Evolutionary conservation across 2,888 invertebrate species (phyloP).

Genomic region (Lysandra bellargus): DNA sequence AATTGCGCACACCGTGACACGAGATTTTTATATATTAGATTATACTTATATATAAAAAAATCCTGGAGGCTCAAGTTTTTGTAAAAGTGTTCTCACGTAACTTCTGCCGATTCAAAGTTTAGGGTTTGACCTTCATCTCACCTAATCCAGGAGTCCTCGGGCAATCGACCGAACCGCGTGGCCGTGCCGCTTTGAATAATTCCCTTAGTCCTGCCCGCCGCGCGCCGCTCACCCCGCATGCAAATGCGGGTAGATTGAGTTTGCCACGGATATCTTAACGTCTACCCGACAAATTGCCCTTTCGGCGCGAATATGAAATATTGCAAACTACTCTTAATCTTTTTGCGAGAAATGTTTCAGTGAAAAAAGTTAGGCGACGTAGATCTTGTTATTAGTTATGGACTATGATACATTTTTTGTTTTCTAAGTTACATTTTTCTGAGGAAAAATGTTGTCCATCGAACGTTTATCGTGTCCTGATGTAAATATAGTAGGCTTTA

Average conservation of each 20-base stretch:
- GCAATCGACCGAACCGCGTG: conserved; percentile 48
- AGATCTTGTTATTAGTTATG: background rate
- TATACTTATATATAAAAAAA: too few species aligned
- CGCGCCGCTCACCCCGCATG: conserved; percentile 54
- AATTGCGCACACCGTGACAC: too few species aligned
- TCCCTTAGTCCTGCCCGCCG: conserved; percentile 62
- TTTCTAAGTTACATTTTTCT: background rate
- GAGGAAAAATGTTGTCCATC: too few species aligned
- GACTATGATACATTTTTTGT: background rate
- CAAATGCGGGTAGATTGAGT: conserved; percentile 68
- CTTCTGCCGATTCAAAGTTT: conserved; percentile 3
- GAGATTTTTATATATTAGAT: too few species aligned
- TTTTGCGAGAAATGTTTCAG: conserved; percentile 6
- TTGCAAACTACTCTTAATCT: conserved; percentile 23
- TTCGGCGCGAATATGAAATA: conserved; percentile 30
- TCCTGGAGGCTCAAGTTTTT: background rate
- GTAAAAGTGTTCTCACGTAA: background rate
- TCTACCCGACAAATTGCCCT: conserved; percentile 33
- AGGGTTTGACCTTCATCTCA: conserved; percentile 45
- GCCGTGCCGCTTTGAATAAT: conserved; percentile 71
- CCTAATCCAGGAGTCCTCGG: conserved; percentile 39
- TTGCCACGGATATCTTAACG: conserved; percentile 42
- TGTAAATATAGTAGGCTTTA: too few species aligned
- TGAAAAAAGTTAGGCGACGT: background rate
- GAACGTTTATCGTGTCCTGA: too few species aligned